Percentiles rank a stretch among this genome's conserved stretches.
These are phyloP conservation scores for Blennius ocellaris DNA, from an alignment of 2,113 vertebrate genomes.

Conservation along the genomic window DNA sequence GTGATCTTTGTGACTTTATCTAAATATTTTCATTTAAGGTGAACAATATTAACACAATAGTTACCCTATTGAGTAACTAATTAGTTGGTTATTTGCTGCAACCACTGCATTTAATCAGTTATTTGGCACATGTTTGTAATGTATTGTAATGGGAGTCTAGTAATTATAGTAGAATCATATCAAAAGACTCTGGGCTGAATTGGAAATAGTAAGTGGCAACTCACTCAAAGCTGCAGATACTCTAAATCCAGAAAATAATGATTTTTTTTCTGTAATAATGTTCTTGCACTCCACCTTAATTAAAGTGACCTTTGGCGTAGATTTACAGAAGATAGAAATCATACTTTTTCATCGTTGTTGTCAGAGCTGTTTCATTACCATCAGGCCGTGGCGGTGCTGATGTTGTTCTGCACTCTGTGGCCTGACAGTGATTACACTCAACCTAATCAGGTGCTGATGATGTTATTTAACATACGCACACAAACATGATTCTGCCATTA, in stretches of 20 bases:
- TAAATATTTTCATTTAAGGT: too few species aligned
- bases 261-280: conserved; percentile 2
- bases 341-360: conserved; percentile 13
- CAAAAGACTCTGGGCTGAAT: not conserved
- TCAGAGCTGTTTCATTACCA: conserved; percentile 30
- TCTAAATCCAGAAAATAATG: not conserved
- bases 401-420: conserved; percentile 1
- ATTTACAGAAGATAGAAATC: conserved; percentile 38
- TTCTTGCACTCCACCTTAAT: conserved; percentile 16
- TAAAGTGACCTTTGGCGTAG: conserved; percentile 18
- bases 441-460: conserved; percentile 5
- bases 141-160: not conserved
- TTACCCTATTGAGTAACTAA: too few species aligned
- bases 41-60: too few species aligned
- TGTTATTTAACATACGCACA: conserved; percentile 1
- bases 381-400: not conserved
- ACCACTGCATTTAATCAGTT: too few species aligned
- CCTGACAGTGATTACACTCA: conserved; percentile 27
- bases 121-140: not conserved
- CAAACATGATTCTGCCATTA: not conserved
- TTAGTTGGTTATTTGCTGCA: too few species aligned
- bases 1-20: too few species aligned
- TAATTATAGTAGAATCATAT: not conserved
- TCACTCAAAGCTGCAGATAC: not conserved
- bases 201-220: not conserved